Evolutionary conservation across 2,888 invertebrate genomes (phyloP).

Genomic region (Julus scandinavius): DNA sequence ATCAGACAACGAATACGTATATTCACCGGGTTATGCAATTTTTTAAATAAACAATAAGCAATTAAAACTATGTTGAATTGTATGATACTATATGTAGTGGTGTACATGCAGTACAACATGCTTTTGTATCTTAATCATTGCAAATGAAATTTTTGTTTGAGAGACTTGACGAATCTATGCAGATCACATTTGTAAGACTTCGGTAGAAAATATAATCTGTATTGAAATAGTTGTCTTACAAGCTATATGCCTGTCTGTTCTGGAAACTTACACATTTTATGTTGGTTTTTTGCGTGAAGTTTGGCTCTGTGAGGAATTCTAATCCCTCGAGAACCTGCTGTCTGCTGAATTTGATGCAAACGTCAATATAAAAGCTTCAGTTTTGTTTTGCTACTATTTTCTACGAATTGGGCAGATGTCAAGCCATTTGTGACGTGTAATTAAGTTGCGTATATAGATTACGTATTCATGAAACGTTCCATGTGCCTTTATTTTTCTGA

Average conservation of each 20-base stretch:
- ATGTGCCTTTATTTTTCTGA: background rate
- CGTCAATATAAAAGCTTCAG: background rate
- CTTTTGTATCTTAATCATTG: no score
- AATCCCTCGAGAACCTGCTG: background rate
- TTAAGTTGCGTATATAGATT: background rate
- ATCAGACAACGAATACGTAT: no score
- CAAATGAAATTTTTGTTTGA: no score
- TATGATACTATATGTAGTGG: no score
- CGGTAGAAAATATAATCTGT: no score
- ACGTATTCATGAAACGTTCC: background rate
- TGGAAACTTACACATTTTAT: background rate
- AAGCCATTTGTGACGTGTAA: background rate
- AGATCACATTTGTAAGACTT: no score
- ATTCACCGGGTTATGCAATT: no score
- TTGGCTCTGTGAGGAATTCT: background rate
- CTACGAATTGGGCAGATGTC: conserved; percentile 21
- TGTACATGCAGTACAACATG: no score
- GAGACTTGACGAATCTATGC: no score
- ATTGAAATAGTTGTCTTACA: background rate
- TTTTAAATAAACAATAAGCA: no score
- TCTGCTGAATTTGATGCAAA: no score
- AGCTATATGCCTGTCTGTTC: background rate
- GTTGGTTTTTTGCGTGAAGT: background rate
- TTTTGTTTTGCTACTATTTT: background rate
- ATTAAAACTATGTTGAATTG: no score